Conservation (phyloP, 2,888 invertebrate species). For the Drosophila nigricruria region DNA sequence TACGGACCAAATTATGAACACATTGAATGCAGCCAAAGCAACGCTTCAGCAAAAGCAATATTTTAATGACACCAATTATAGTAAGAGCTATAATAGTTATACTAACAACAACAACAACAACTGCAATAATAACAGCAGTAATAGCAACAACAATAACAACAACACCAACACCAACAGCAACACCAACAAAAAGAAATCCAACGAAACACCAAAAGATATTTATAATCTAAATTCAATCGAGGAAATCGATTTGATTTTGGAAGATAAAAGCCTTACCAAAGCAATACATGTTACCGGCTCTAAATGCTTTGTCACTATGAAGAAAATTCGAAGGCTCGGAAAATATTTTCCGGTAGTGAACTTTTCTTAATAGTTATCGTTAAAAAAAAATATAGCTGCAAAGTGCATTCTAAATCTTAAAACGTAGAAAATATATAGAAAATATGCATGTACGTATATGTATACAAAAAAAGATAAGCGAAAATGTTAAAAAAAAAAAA, state of each 20-base stretch:
- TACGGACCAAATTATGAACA: slow-evolving; percentile 70
- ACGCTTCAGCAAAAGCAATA: slow-evolving; percentile 72
- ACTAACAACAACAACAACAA: slow-evolving; percentile 38
- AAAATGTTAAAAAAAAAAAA: slow-evolving; percentile 53
- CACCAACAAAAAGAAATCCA: slow-evolving; percentile 68
- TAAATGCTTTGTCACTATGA: slow-evolving; percentile 84
- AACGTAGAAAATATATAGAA: slow-evolving; percentile 71
- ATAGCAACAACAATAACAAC: slow-evolving; percentile 31
- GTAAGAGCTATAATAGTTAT: slow-evolving; percentile 44
- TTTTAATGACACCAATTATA: slow-evolving; percentile 66
- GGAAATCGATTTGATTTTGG: slow-evolving; percentile 84
- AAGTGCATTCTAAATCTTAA: slow-evolving; percentile 77
- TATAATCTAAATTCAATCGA: slow-evolving; percentile 84
- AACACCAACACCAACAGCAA: slow-evolving; percentile 4
- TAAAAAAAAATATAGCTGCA: slow-evolving; percentile 53
- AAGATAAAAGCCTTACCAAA: slow-evolving; percentile 84
- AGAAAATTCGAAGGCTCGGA: slow-evolving; percentile 88
- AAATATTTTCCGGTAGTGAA: slow-evolving; percentile 89
- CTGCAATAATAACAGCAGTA: slow-evolving; percentile 33
- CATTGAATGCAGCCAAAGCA: slow-evolving; percentile 74
- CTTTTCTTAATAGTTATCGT: slow-evolving; percentile 76
- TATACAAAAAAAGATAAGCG: slow-evolving; percentile 23
- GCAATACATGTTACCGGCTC: slow-evolving; percentile 83
- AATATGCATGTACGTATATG: slow-evolving; percentile 76
- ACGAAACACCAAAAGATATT: slow-evolving; percentile 81